Evolutionary conservation across 92 coral and sea anemone genomes (phyloP).

Genomic region (Porites cylindrica): DNA sequence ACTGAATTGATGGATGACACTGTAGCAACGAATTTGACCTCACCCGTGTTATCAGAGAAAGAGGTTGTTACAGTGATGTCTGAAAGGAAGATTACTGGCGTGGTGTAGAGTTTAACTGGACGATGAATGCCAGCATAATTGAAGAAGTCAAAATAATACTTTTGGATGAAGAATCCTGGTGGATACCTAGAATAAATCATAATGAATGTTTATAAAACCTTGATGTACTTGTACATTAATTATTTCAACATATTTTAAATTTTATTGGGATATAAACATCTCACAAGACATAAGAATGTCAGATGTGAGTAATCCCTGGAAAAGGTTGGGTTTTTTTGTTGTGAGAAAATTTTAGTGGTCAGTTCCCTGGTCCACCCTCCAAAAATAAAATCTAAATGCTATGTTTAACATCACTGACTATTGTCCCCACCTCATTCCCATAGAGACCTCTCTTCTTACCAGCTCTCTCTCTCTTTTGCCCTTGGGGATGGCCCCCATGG

Average conservation of each 20-base stretch:
- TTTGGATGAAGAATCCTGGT: slow-evolving; percentile 93
- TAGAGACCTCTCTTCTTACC: too few species aligned
- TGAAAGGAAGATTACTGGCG: slow-evolving; percentile 89
- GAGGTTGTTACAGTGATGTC: slow-evolving; percentile 88
- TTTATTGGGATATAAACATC: background rate
- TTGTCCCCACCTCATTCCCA: too few species aligned
- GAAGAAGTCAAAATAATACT: slow-evolving; percentile 93
- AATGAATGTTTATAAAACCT: background rate
- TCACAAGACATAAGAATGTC: background rate
- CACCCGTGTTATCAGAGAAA: slow-evolving; percentile 68
- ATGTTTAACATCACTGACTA: too few species aligned
- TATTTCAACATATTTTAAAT: too few species aligned
- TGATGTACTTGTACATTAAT: too few species aligned
- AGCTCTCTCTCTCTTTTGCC: too few species aligned
- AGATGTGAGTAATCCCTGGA: too few species aligned
- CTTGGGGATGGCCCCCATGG: too few species aligned
- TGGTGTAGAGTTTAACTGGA: slow-evolving; percentile 93
- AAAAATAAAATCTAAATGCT: too few species aligned
- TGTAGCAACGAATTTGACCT: slow-evolving; percentile 63
- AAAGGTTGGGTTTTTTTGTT: too few species aligned
- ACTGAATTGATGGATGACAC: slow-evolving; percentile 41
- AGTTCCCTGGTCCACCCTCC: too few species aligned
- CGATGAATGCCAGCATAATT: slow-evolving; percentile 99
- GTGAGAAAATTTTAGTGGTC: too few species aligned
- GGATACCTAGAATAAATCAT: slow-evolving; percentile 78